Evolutionary conservation across 2,797 vertebrate species (phyloP), one percentile per base, ranked within the genome.

Genomic region (Sebastes matsubarae): DNA sequence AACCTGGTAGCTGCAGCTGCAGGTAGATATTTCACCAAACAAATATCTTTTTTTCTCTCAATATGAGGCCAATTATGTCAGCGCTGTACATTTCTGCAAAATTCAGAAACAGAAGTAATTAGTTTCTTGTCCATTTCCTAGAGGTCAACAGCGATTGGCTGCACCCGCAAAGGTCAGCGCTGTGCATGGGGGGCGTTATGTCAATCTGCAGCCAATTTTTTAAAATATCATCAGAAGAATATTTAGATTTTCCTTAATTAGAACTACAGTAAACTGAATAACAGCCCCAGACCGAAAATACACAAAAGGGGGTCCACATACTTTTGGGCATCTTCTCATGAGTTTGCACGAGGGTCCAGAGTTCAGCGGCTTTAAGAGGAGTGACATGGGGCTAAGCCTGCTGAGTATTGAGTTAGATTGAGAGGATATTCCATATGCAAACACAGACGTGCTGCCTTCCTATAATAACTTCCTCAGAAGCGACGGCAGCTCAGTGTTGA

Each of bases 381-480:
- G 66, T 67, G 81, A 85, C 82, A 77, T 1, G 63, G 72, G 72
- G 72, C 81, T 90, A 77, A 88, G 75, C 85, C 85, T 38, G 74
- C n/a, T 3, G 80, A 83, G 81, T 64, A 80, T 16, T 80, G 80
- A 73, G 68, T 82, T 81, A 83, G 86, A 90, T 77, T 66, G 69
- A 88, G 81, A 87, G 80, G 88, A 92, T 89, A 84, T 87, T 90
- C 82, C 82, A 79, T 85, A 86, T 91, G 84, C 89, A 94, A 94
- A 93, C 92, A 91, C 87, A 88, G 84, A 87, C 87, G 63, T 77
- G 77, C 83, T 73, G 81, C 86, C 87, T 82, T 92, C 85, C 84
- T 84, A 83, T 84, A 89, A 92, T 90, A 92, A 93, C 91, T 90
- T 93, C 94, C 90, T 93, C 92, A 91, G 91, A 89, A 92, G 91